Conservation (phyloP, 2,113 vertebrate genomes). For the Percopsis transmontana region DNA sequence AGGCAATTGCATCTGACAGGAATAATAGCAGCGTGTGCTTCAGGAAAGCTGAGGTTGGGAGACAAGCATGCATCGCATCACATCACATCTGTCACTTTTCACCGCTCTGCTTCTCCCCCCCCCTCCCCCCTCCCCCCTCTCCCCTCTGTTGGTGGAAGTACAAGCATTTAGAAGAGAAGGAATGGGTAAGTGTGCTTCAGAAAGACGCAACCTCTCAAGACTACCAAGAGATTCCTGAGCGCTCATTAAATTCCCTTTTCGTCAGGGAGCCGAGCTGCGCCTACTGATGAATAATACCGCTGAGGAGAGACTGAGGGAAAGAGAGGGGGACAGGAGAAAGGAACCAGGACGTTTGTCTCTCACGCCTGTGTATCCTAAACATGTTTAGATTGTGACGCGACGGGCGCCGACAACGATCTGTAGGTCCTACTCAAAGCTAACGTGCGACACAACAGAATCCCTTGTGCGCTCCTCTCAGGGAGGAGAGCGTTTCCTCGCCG, state of each 20-base stretch:
- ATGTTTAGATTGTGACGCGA: slow-evolving; percentile 24
- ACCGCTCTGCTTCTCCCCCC: neutral
- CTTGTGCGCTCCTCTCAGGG: slow-evolving; percentile 17
- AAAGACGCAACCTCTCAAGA: slow-evolving; percentile 34
- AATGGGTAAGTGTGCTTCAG: slow-evolving; percentile 41
- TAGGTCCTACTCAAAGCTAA: slow-evolving; percentile 27
- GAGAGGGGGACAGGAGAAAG: slow-evolving; percentile 6
- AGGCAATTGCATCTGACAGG: slow-evolving; percentile 10
- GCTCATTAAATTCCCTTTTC: slow-evolving; percentile 63
- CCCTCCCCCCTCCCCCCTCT: neutral
- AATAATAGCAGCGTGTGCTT: slow-evolving; percentile 25
- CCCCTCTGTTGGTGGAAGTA: slow-evolving; percentile 32
- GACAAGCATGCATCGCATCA: slow-evolving; percentile 19
- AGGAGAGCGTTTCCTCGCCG: slow-evolving; percentile 32
- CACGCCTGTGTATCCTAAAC: slow-evolving; percentile 39
- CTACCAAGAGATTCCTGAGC: slow-evolving; percentile 46
- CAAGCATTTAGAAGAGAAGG: slow-evolving; percentile 20
- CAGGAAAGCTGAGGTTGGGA: neutral
- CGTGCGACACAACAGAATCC: slow-evolving; percentile 42
- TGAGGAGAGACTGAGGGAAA: neutral
- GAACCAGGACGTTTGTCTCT: slow-evolving; percentile 26
- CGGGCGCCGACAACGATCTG: slow-evolving; percentile 12
- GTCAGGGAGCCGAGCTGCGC: slow-evolving; percentile 33
- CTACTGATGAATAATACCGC: slow-evolving; percentile 26
- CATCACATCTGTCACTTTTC: slow-evolving; percentile 5